Percentiles rank a stretch among this genome's conserved stretches.
Evolutionary conservation across 2,888 invertebrate genomes (phyloP).

Genomic region (Eristalis tenax): DNA sequence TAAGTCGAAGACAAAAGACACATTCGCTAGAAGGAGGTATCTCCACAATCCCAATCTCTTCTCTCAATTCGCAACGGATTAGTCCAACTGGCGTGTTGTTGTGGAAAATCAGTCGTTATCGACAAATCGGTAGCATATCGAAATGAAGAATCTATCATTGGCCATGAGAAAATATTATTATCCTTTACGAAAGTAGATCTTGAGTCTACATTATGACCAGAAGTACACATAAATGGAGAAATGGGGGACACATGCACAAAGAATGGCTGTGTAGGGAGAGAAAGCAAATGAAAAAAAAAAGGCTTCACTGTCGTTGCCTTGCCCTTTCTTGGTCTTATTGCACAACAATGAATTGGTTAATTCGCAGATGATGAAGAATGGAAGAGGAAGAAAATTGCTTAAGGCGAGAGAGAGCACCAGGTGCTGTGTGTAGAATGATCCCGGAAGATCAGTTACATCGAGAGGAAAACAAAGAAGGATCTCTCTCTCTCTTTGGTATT

Average conservation of each 20-base stretch:
- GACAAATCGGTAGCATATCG: conserved; percentile 70
- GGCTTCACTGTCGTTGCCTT: conserved; percentile 60
- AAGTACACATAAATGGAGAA: conserved; percentile 2
- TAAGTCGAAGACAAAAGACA: not conserved
- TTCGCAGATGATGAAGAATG: conserved; percentile 66
- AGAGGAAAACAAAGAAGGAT: not conserved
- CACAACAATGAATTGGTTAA: conserved; percentile 71
- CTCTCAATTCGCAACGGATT: conserved; percentile 54
- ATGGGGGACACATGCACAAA: not conserved
- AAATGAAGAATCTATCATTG: conserved; percentile 56
- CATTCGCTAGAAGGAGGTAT: not conserved
- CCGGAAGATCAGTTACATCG: conserved; percentile 65
- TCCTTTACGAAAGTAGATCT: conserved; percentile 46
- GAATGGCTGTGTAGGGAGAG: not conserved
- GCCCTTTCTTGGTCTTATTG: conserved; percentile 66
- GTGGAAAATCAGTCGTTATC: conserved; percentile 62
- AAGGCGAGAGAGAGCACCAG: conserved; percentile 55
- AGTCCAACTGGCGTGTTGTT: conserved; percentile 58
- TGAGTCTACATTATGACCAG: conserved; percentile 47
- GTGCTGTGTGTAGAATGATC: conserved; percentile 46
- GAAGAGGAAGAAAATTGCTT: conserved; percentile 48
- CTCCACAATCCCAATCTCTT: conserved; percentile 28
- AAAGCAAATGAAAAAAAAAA: conserved; percentile 38
- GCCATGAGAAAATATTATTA: conserved; percentile 57
- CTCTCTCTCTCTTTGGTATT: conserved; percentile 14